Evolutionary conservation across 2,113 vertebrate genomes (phyloP), one percentile per base, ranked within the genome.

Genomic region (Nycticebus coucang): DNA sequence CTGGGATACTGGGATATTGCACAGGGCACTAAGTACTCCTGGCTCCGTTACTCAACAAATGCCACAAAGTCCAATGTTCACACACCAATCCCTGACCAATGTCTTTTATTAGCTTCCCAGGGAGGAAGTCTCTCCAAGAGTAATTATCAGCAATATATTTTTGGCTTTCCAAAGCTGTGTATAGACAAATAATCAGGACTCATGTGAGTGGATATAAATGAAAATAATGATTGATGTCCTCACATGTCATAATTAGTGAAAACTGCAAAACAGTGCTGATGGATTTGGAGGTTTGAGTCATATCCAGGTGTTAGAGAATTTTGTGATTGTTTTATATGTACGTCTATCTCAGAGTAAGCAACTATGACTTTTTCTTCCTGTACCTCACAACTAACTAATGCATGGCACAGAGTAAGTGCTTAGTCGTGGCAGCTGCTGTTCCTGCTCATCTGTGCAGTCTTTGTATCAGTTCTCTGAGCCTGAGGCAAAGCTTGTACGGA

Each of bases 61-160:
- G 41, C 41, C n/a, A 59, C 37, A 93, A 68, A 89, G 69, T 80
- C 28, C 2, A 35, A 17, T 35, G n/a, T 85, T 85, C 87, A 57
- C 11, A 75, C 55, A 55, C 30, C 11, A 37, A 28, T 62, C 66
- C 53, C 50, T 81, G 78, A 69, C 26, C 21, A 83, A 19, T 57
- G 28, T 78, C 57, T 80, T 92, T 60, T 60, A 62, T 57, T 57
- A 53, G 13, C 17, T 83, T 91, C 26, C 26, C 10, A 59, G 21
- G 5, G n/a, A 9, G 69, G 28, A 87, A 93, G 4, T 26, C 15
- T 86, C 19, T 82, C 17, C 18, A 69, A 77, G n/a, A 86, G 14
- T 81, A 90, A 69, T 62, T 55, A 45, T 95, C 21, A 93, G 9
- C 69, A 82, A 77, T 62, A 12, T 35, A 45, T 86, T 91, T 91